These are phyloP conservation scores for Diplazon laetatorius DNA, from an alignment of 2,888 invertebrate genomes.

Conservation along the genomic window DNA sequence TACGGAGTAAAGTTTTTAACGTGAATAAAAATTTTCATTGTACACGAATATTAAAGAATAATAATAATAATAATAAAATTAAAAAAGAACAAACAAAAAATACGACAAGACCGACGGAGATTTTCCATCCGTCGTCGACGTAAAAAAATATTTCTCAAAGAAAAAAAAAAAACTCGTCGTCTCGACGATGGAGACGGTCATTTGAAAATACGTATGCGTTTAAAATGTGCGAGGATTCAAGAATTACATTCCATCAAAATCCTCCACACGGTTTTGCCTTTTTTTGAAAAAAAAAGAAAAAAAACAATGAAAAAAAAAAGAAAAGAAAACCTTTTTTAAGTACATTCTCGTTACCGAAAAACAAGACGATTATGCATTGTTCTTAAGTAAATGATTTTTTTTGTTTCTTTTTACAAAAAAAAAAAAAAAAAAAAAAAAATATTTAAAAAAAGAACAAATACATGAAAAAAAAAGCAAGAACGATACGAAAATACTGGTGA, in stretches of 20 bases:
- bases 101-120: constrained; percentile 25
- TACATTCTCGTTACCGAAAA: constrained; percentile 80
- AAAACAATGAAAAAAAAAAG: too few species aligned
- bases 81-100: constrained; percentile 39
- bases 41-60: too few species aligned
- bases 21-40: constrained; percentile 36
- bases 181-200: constrained; percentile 54
- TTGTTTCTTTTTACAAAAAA: constrained; percentile 52
- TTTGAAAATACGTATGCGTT: constrained; percentile 48
- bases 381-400: constrained; percentile 81
- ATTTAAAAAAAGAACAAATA: constrained; percentile 44
- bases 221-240: constrained; percentile 59
- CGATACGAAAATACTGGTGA: constrained; percentile 81
- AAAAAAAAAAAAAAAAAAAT: constrained; percentile 63
- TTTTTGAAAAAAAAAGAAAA: too few species aligned
- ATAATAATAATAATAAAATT: constrained; percentile 34
- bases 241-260: constrained; percentile 50
- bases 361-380: constrained; percentile 77
- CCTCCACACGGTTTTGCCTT: constrained; percentile 27
- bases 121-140: constrained; percentile 21
- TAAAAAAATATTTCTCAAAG: too few species aligned
- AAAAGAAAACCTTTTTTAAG: constrained; percentile 79
- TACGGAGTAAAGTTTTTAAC: constrained; percentile 60
- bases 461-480: constrained; percentile 56
- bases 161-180: constrained; percentile 47